These are phyloP conservation scores for Pelodytes ibericus DNA, from an alignment of 2,797 vertebrate genomes.

Conservation along the genomic window DNA sequence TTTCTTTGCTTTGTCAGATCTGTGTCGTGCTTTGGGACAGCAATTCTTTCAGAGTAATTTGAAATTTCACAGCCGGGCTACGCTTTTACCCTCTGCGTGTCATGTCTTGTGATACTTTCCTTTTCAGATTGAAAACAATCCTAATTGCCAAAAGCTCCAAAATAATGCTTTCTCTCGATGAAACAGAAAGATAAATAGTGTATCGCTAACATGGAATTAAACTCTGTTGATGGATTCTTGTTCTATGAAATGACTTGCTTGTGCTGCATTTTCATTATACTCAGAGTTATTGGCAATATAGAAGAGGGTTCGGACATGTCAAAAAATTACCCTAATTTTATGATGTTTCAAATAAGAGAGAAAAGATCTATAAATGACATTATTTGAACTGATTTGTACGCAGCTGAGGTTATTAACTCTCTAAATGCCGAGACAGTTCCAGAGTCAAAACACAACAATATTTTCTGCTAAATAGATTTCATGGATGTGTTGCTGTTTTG, in stretches of 20 bases:
- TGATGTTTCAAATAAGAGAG: background rate
- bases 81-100: constrained; percentile 61
- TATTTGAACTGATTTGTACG: too few species aligned
- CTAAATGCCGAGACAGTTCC: too few species aligned
- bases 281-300: constrained; percentile 57
- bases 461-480: too few species aligned
- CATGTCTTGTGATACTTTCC: constrained; percentile 66
- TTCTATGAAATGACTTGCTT: constrained; percentile 76
- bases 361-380: background rate
- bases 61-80: constrained; percentile 70
- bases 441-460: too few species aligned
- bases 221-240: constrained; percentile 70
- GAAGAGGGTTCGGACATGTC: constrained; percentile 33
- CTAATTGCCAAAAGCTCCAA: constrained; percentile 74
- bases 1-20: constrained; percentile 16
- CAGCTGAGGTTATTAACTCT: background rate
- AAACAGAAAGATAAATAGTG: constrained; percentile 74
- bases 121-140: constrained; percentile 66
- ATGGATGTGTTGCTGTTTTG: too few species aligned
- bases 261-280: constrained; percentile 63
- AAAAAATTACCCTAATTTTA: background rate
- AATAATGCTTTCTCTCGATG: constrained; percentile 72
- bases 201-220: constrained; percentile 75
- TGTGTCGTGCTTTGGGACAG: constrained; percentile 23
- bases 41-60: constrained; percentile 60